phyloP scores from a whole-genome alignment of 2,797 vertebrate species.

The Rhinella marina region DNA sequence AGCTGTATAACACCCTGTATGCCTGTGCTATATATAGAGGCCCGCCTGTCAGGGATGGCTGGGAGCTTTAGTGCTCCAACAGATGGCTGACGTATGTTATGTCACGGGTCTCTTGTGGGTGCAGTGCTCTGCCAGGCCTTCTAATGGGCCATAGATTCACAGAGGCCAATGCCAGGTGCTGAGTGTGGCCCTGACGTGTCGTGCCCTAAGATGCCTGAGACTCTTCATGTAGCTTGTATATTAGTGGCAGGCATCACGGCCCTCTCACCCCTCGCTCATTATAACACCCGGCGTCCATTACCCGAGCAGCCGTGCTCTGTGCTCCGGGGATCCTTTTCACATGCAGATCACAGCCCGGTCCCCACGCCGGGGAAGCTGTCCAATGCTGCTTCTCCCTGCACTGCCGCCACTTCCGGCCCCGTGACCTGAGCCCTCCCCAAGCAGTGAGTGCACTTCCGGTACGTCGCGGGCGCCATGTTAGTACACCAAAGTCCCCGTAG shows the following conservation, averaged over 20 bases:
- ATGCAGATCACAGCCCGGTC: conserved; percentile 46
- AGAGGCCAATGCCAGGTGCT: neutral
- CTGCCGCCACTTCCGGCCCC: conserved; percentile 38
- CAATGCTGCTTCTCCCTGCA: conserved; percentile 28
- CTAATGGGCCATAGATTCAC: neutral
- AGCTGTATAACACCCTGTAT: neutral
- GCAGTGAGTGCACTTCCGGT: conserved; percentile 14
- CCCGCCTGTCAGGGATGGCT: neutral
- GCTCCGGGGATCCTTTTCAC: conserved; percentile 1
- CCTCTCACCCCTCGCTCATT: neutral
- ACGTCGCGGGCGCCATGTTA: conserved; percentile 31
- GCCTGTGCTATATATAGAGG: too few relatives aligned
- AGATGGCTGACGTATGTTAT: neutral
- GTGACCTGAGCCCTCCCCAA: neutral
- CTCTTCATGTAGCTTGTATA: neutral
- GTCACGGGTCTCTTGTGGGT: neutral
- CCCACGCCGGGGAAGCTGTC: conserved; percentile 55
- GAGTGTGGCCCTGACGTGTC: neutral
- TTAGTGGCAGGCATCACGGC: neutral
- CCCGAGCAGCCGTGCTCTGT: conserved; percentile 35
- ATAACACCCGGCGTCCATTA: neutral
- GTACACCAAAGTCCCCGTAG: neutral
- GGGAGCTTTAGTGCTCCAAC: neutral
- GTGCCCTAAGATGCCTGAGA: neutral
- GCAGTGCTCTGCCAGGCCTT: neutral